Evolutionary conservation across 1,140 invertebrate genomes (phyloP), one percentile per base, ranked within the genome.

Genomic region (Sycobia sp.): DNA sequence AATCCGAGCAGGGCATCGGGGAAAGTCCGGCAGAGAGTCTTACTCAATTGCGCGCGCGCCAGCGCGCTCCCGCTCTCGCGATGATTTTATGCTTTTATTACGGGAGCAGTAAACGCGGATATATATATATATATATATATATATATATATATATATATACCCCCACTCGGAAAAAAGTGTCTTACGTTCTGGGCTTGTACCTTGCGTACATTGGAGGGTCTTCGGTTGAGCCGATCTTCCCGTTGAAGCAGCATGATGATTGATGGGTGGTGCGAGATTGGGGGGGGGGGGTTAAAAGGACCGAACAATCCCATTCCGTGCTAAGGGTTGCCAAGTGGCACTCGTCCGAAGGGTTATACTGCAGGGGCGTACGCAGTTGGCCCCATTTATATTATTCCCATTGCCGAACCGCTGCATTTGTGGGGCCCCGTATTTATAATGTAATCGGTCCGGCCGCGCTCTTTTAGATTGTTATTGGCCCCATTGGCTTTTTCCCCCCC

Each of bases 71-170:
- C 43, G 44, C 20, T 16, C 41, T 22, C 49, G 51, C 39, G 32
- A 36, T 22, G 50, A 55, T 32, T 73, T 73, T 72, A 73, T 71
- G 69, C 65, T 64, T 71, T 72, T 70, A 71, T 65, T 70, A 71
- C 69, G 51, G 68, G 53, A 55, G 69, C 70, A 69, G 65, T 68
- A 71, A 73, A 69, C 36, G 43, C 27, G 23, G 25, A n/a, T n/a
- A n/a, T n/a, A n/a, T n/a, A n/a, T n/a, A n/a, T n/a, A n/a, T n/a
- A n/a, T n/a, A n/a, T n/a, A n/a, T n/a, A n/a, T n/a, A n/a, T n/a
- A n/a, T n/a, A n/a, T n/a, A n/a, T n/a, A n/a, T n/a, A n/a, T n/a
- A n/a, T n/a, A n/a, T n/a, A n/a, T n/a, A n/a, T n/a, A n/a, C n/a
- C 44, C 16, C 16, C 25, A 57, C 50, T 14, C 25, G 41, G 50